Evolutionary conservation across 2,888 invertebrate genomes (phyloP), one percentile per base, ranked within the genome.

Genomic region (Aphrophora alni): DNA sequence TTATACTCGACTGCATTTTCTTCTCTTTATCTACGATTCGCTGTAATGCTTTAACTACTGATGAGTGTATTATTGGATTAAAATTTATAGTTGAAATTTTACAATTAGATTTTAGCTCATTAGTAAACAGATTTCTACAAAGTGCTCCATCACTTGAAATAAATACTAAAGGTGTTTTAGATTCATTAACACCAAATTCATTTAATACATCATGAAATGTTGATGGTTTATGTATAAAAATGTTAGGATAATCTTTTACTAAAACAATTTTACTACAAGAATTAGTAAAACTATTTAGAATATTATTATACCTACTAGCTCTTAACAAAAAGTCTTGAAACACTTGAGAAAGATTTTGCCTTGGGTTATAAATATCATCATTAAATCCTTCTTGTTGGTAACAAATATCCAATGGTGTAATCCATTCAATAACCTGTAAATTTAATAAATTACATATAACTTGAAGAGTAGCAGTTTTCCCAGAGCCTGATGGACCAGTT

Each of bases 401-500:
- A 59, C 59, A 59, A 59, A 92, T 91, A 88, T 95, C 94, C 12
- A 93, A 85, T 5, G 97, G 96, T 85, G 95, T 96, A 27, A 93
- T 92, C 97, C 97, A 97, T 88, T 97, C 97, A 38, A 92, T 89
- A 44, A 95, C 86, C 85, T 91, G 90, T 38, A 91, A 88, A 33
- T 90, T 89, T 82, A 93, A 88, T 84, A 93, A 92, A 78, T 90
- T 89, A 44, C 95, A 93, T 12, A 97, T 84, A 10, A 93, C 90
- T 80, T 90, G 90, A 0, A 97, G 85, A 0, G 95, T 92, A 0
- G 93, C 91, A 0, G 96, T 95, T 89, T 97, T 97, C 0, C 96
- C 97, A 86, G 93, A 92, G 0, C 97, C 97, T 0, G 96, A 92
- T 26, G 97, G 95, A 0, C 97, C 97, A 8, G 93, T 93, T 26